A percentile compares a stretch with the other conserved stretches of the same genome.
These are phyloP conservation scores for Elachura formosa DNA, from an alignment of 2,113 vertebrate species.

Conservation along the genomic window DNA sequence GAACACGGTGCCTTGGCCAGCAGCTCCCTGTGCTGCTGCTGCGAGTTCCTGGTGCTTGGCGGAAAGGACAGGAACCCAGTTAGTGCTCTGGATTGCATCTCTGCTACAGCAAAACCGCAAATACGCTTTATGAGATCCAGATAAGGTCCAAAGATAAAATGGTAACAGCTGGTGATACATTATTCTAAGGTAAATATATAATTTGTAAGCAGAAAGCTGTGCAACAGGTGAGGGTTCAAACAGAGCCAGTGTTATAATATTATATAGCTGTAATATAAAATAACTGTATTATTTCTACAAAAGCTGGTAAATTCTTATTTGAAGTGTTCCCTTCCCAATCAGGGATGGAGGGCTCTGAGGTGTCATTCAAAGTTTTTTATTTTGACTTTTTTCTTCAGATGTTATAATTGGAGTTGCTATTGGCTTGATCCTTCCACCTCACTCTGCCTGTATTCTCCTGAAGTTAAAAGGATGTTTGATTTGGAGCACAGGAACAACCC, in stretches of 20 bases:
- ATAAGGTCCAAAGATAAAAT: background rate
- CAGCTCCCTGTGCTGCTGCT: rapidly evolving
- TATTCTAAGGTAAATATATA: rapidly evolving
- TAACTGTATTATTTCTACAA: background rate
- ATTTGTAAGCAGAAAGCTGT: background rate
- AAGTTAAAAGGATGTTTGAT: background rate
- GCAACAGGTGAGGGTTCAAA: background rate
- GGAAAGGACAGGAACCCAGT: rapidly evolving
- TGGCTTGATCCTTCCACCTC: background rate
- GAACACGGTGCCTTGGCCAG: background rate
- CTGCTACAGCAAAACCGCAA: rapidly evolving
- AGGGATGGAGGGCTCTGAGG: background rate
- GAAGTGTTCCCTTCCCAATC: background rate
- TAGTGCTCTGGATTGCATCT: rapidly evolving
- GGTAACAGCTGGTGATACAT: background rate
- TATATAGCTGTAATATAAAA: too few relatives aligned
- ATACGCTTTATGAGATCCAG: rapidly evolving
- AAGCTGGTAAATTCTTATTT: background rate
- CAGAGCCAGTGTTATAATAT: too few relatives aligned
- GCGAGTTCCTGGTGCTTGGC: rapidly evolving
- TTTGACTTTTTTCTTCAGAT: background rate
- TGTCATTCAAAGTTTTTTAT: background rate
- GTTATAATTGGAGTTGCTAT: rapidly evolving
- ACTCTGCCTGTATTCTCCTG: background rate
- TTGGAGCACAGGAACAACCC: background rate